Evolutionary conservation across 2,888 invertebrate species (phyloP), one percentile per base, ranked within the genome.

Genomic region (Dynastes grantii): DNA sequence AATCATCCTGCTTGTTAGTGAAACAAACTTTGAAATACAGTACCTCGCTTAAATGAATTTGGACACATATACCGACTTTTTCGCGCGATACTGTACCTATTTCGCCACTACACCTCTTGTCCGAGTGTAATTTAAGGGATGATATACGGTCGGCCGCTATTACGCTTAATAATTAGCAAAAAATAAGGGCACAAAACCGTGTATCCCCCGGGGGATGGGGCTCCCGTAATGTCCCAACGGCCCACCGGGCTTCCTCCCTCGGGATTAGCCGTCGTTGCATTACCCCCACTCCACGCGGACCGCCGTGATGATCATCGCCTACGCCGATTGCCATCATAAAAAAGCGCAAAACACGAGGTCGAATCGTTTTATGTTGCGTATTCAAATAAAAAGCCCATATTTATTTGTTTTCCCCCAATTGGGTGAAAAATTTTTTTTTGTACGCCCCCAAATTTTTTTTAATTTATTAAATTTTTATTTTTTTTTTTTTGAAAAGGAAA

Each of bases 291-390:
- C 45, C 11, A 2, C 45, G 55, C 55, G 16, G 6, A 16, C 55
- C 22, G 45, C 45, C 45, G 45, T 45, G 45, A 22, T 58, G 55
- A 58, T 58, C 55, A 58, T 58, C 55, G 55, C 55, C 55, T 58
- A 22, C 22, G 2, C 45, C 55, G 22, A 58, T 58, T 58, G 55
- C 27, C 55, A 58, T 22, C 55, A 58, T 58, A 58, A 58, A 58
- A 58, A 58, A 58, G 55, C 55, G 22, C 55, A 58, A 58, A 58
- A 58, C 55, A 58, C 55, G 16, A 58, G 55, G 16, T 58, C 55
- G 27, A 58, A 58, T 58, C 22, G 55, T 58, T 58, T 22, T 58
- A 16, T 16, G 22, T 58, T 16, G 16, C 22, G 22, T 22, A 58
- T 58, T 16, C 55, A 16, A 58, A 58, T 58, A 58, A 58, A 58